phyloP scores from a whole-genome alignment of 92 coral and sea anemone species.

The Epizoanthus illoricatus region DNA sequence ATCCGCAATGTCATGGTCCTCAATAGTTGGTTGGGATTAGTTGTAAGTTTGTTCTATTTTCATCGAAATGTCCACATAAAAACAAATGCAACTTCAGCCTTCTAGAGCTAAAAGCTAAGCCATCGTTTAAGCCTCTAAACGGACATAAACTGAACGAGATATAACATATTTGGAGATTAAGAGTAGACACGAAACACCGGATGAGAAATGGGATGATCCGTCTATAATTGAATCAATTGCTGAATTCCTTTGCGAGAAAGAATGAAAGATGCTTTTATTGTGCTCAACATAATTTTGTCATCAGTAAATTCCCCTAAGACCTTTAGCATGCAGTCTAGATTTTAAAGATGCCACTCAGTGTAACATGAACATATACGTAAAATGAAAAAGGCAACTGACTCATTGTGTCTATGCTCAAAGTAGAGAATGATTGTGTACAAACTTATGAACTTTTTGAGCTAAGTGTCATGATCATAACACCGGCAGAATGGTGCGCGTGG shows the following conservation, averaged over 20 bases:
- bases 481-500: too few species aligned
- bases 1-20: too few species aligned
- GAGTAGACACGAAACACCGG: background rate
- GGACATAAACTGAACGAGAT: background rate
- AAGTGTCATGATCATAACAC: too few species aligned
- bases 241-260: background rate
- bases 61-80: too few species aligned
- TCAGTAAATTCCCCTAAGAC: conserved; percentile 3
- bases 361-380: background rate
- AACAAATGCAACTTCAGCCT: background rate
- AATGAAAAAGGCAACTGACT: background rate
- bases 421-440: too few species aligned
- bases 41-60: too few species aligned
- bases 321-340: background rate
- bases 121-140: background rate
- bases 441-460: too few species aligned
- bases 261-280: background rate
- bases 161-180: background rate
- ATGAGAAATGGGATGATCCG: background rate
- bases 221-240: conserved; percentile 7
- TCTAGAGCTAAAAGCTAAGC: background rate
- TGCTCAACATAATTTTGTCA: background rate
- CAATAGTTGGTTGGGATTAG: too few species aligned
- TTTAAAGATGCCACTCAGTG: background rate
- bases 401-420: too few species aligned